Base-by-base conservation (phyloP, 2,797 vertebrate species). In the Ctenopoma multispine region DNA sequence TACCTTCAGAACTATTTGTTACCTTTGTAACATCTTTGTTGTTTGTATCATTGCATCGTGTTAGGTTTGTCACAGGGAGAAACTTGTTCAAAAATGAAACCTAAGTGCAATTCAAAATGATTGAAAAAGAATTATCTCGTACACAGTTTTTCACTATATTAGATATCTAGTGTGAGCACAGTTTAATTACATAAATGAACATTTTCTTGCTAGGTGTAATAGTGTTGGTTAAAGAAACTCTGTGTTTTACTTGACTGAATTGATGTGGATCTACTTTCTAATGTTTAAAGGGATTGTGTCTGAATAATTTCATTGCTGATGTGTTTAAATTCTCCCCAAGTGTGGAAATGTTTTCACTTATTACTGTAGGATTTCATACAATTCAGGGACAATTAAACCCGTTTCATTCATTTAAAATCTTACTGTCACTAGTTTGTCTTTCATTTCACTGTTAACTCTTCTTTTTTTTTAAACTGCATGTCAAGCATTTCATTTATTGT, bases 91-190 rank as follows among this genome's bases (percentile, higher is more conserved):
- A 58, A 69, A 27, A 50, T 63, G 0, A 43, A 83, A 87, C 85
- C 82, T 9, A 92, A 92, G 91, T 92, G 91, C 88, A 86, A 89
- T 90, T 92, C 38, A 58, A 72, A 27, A 4, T 0, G 2, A 55
- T 70, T 64, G n/a, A 49, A 64, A 64, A 34, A n/a, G n/a, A 58
- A 78, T 67, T 79, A 68, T 66, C 34, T 67, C 67, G 14, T 66
- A 41, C 34, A 60, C 54, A 63, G 53, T 51, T 9, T 50, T 60
- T 40, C 6, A 49, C 34, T 41, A 11, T 59, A 18, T 66, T 43
- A 67, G 21, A 44, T 18, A 20, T 72, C 2, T 27, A 62, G 18
- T 23, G 8, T 59, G 61, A 72, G 76, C 43, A 50, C 23, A 55
- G 56, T 36, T 34, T 12, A 40, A 38, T 68, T 10, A 69, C n/a